These are phyloP conservation scores for Thunnus maccoyii DNA, from an alignment of 2,113 vertebrate genomes.

Conservation along the genomic window DNA sequence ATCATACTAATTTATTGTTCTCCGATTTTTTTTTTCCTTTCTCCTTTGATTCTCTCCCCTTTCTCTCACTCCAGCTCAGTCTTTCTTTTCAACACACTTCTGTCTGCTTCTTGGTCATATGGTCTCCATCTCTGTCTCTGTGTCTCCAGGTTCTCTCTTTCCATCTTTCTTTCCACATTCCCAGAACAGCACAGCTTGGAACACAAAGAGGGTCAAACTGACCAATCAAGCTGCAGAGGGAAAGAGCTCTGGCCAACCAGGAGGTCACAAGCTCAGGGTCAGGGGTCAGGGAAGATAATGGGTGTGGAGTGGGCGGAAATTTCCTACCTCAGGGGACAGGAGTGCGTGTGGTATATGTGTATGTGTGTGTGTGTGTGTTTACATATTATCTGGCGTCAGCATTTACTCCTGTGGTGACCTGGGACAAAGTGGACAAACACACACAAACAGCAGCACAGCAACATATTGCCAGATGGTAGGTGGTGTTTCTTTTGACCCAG, in stretches of 20 bases:
- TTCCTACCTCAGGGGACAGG: slow-evolving; percentile 75
- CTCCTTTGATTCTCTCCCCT: neutral
- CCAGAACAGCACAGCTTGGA: slow-evolving; percentile 58
- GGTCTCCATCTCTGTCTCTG: neutral
- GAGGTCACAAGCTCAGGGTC: slow-evolving; percentile 77
- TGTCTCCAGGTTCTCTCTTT: slow-evolving; percentile 24
- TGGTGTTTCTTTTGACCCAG: slow-evolving; percentile 39
- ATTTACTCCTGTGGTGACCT: slow-evolving; percentile 72
- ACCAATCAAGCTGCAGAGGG: slow-evolving; percentile 61
- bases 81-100: neutral
- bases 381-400: slow-evolving; percentile 78
- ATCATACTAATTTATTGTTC: neutral
- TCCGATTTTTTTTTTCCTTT: neutral
- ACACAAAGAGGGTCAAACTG: slow-evolving; percentile 67
- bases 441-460: slow-evolving; percentile 24
- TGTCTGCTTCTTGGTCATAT: neutral
- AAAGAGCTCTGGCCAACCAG: slow-evolving; percentile 65
- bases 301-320: slow-evolving; percentile 78
- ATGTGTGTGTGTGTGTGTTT: slow-evolving; percentile 64
- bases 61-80: no score
- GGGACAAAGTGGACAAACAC: slow-evolving; percentile 59
- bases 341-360: slow-evolving; percentile 26
- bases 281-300: slow-evolving; percentile 79
- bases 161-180: slow-evolving; percentile 38
- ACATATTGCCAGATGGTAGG: slow-evolving; percentile 60